A percentile compares a stretch with the other conserved stretches of the same genome.
Evolutionary conservation across 2,888 invertebrate species (phyloP).

Genomic region (Cordilura impudica): DNA sequence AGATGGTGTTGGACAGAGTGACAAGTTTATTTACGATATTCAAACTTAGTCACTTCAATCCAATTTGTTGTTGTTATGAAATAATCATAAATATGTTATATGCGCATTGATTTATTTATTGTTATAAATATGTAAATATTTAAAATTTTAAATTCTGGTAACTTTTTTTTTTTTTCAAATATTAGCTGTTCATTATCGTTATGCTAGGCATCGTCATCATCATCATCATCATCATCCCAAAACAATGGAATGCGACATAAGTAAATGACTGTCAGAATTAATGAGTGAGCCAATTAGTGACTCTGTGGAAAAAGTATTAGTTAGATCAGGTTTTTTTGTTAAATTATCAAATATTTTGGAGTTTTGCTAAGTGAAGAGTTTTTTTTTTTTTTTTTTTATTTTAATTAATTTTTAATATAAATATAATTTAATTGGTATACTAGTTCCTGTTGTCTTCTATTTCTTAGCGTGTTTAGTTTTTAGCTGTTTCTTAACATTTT

Average conservation of each 20-base stretch:
- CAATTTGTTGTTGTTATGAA: background rate
- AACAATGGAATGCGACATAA: background rate
- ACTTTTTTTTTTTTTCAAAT: background rate
- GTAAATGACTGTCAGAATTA: background rate
- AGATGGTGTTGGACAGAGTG: no score
- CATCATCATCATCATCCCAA: background rate
- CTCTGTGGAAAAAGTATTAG: background rate
- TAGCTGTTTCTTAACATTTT: background rate
- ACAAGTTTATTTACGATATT: background rate
- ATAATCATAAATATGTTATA: background rate
- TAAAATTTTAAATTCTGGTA: background rate
- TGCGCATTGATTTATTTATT: background rate
- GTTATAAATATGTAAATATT: background rate
- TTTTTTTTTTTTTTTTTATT: constrained; percentile 8
- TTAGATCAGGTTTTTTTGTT: background rate
- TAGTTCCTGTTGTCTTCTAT: constrained; percentile 4
- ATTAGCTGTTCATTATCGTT: background rate
- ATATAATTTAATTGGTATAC: constrained; percentile 25
- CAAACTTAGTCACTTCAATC: background rate
- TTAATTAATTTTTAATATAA: constrained; percentile 14
- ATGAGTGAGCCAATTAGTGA: background rate
- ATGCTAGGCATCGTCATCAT: no score
- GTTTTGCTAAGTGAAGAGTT: background rate
- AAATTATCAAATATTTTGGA: background rate
- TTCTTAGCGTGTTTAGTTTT: background rate